Evolutionary conservation across 2,797 vertebrate species (phyloP).

Genomic region (Anomalospiza imberbis): DNA sequence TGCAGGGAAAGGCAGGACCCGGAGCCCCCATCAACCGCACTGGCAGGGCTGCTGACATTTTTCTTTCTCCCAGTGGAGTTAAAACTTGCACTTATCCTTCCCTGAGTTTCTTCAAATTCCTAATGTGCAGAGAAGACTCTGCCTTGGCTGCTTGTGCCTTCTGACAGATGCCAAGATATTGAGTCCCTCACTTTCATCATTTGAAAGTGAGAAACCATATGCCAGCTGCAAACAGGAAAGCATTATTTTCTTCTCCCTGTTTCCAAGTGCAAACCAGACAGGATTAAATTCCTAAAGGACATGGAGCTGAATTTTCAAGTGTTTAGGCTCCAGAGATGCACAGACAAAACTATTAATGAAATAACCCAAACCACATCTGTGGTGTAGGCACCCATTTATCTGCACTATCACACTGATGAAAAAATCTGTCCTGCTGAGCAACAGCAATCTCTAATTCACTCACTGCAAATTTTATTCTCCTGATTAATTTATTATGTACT

Average conservation of each 20-base stretch:
- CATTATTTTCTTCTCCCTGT: neutral
- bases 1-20: neutral
- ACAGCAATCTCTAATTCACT: neutral
- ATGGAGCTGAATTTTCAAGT: neutral
- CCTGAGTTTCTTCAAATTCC: neutral
- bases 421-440: neutral
- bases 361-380: neutral
- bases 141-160: neutral
- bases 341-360: slow-evolving; percentile 24
- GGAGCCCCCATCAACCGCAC: rapidly evolving
- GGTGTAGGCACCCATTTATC: neutral
- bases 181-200: neutral
- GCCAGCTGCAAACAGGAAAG: neutral
- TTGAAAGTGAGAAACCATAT: slow-evolving; percentile 1
- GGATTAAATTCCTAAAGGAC: neutral
- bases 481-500: neutral
- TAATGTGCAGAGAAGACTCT: neutral
- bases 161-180: neutral
- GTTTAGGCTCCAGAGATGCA: slow-evolving; percentile 18
- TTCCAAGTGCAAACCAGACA: neutral
- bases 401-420: neutral
- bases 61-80: neutral
- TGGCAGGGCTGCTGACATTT: neutral
- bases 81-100: neutral
- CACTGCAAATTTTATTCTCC: neutral